These are phyloP conservation scores for Acleris literana DNA, from an alignment of 2,888 invertebrate species.

Conservation along the genomic window DNA sequence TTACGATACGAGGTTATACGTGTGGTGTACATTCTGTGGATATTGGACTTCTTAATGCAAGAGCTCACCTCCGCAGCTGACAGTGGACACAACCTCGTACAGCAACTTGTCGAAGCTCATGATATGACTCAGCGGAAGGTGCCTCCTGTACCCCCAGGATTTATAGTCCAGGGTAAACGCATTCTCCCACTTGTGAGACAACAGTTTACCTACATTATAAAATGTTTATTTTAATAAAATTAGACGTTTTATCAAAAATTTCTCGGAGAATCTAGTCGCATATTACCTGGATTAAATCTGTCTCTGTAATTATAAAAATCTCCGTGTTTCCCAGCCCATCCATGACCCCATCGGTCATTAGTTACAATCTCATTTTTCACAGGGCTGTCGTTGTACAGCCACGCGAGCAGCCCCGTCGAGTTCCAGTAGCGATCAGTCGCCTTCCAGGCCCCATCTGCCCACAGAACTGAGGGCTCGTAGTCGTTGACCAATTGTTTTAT, in stretches of 20 bases:
- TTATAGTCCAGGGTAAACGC: constrained; percentile 93
- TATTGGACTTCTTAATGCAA: too few relatives aligned
- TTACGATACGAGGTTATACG: too few relatives aligned
- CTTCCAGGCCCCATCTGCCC: too few relatives aligned
- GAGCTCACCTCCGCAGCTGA: constrained; percentile 91
- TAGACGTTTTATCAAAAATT: too few relatives aligned
- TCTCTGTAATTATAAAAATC: constrained; percentile 86
- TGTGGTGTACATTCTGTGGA: too few relatives aligned
- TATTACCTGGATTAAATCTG: too few relatives aligned
- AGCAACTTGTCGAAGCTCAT: constrained; percentile 87
- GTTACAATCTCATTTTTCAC: constrained; percentile 94
- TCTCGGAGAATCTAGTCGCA: too few relatives aligned
- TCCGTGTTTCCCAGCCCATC: constrained; percentile 92
- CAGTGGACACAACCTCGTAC: constrained; percentile 87
- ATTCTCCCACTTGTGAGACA: constrained; percentile 96
- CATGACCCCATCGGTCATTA: constrained; percentile 97
- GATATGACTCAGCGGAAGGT: constrained; percentile 87
- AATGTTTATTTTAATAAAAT: too few relatives aligned
- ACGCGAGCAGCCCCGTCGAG: constrained; percentile 92
- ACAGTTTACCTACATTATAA: constrained; percentile 10
- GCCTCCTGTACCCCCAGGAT: constrained; percentile 94
- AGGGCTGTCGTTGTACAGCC: constrained; percentile 97
- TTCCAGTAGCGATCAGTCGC: constrained; percentile 90
- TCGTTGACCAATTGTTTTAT: too few relatives aligned
- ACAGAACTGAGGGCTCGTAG: too few relatives aligned